These are phyloP conservation scores for Stercorarius parasiticus DNA, from an alignment of 2,113 vertebrate genomes.

Conservation along the genomic window DNA sequence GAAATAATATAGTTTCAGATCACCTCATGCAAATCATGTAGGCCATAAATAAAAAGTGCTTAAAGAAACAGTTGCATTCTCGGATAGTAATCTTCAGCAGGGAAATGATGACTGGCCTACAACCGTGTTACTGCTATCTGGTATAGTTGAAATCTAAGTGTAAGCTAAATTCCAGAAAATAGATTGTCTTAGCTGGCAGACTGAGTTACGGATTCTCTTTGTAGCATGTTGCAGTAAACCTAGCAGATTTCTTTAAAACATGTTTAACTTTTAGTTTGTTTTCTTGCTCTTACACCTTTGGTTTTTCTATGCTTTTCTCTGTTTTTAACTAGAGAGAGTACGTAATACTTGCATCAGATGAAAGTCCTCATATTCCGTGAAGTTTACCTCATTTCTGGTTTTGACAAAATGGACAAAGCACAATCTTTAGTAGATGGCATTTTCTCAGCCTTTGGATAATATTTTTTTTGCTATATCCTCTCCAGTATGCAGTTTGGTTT, in stretches of 20 bases:
- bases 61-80: background rate
- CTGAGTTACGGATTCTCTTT: background rate
- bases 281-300: background rate
- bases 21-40: background rate
- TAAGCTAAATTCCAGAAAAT: background rate
- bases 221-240: rapidly evolving
- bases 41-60: background rate
- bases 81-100: background rate
- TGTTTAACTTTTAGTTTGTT: background rate
- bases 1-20: background rate
- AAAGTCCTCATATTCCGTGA: background rate
- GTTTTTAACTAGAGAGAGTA: background rate
- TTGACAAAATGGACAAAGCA: background rate
- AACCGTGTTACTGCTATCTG: background rate
- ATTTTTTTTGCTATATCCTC: background rate
- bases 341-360: background rate
- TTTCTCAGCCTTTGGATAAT: background rate
- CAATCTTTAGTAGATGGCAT: background rate
- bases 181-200: background rate
- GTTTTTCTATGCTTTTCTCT: background rate
- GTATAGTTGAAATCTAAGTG: background rate
- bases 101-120: background rate
- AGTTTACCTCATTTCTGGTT: background rate
- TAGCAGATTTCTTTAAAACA: background rate
- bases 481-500: background rate